phyloP scores from a whole-genome alignment of 2,888 invertebrate genomes.

The Aplocera efformata region DNA sequence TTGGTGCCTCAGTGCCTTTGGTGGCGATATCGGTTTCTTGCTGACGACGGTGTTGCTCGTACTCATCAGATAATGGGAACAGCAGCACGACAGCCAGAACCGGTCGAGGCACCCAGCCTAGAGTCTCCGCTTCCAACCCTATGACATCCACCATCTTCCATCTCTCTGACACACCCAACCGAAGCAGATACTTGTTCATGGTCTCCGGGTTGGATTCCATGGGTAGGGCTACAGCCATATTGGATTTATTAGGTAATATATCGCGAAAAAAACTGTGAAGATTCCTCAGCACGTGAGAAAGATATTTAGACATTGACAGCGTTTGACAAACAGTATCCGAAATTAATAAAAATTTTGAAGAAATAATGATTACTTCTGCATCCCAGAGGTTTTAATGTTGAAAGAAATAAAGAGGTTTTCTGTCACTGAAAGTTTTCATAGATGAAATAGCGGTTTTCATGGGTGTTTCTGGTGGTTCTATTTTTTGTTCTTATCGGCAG shows the following conservation, averaged over 20 bases:
- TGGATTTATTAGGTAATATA: slow-evolving; percentile 10
- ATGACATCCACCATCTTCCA: slow-evolving; percentile 95
- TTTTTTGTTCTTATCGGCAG: no score
- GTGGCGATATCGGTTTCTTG: slow-evolving; percentile 82
- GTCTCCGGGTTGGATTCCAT: slow-evolving; percentile 82
- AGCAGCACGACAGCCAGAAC: slow-evolving; percentile 91
- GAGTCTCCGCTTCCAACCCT: slow-evolving; percentile 91
- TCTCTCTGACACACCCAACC: slow-evolving; percentile 88
- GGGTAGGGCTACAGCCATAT: slow-evolving; percentile 54
- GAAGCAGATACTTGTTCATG: slow-evolving; percentile 85
- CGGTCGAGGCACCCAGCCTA: slow-evolving; percentile 92
- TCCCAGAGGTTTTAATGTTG: background rate
- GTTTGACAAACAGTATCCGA: slow-evolving; percentile 1
- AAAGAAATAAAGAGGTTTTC: no score
- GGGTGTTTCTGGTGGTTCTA: no score
- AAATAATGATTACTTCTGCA: background rate
- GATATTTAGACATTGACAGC: slow-evolving; percentile 14
- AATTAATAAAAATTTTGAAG: slow-evolving; percentile 5
- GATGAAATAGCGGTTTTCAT: no score
- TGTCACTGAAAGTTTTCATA: no score
- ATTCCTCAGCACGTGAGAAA: slow-evolving; percentile 10
- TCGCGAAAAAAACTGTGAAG: slow-evolving; percentile 12
- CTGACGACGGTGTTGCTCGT: slow-evolving; percentile 83
- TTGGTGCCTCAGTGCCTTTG: slow-evolving; percentile 77
- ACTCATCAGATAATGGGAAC: slow-evolving; percentile 90